A percentile compares a stretch with the other conserved stretches of the same genome.
phyloP scores from a whole-genome alignment of 2,888 invertebrate species.

The Eristalinus sepulchralis region DNA sequence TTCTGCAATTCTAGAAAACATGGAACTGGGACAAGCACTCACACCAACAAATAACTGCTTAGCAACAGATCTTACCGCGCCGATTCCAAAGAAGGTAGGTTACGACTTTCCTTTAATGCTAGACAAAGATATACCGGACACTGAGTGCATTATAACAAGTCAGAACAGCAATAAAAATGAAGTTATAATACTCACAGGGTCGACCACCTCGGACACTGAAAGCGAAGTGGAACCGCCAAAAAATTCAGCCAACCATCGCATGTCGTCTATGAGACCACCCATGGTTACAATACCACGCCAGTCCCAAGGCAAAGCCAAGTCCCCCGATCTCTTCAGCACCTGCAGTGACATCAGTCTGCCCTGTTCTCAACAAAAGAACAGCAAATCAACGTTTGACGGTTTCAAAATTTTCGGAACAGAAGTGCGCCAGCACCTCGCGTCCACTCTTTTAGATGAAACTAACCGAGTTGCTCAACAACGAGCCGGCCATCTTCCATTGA shows the following conservation, averaged over 20 bases:
- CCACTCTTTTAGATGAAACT: neutral
- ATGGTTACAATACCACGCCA: slow-evolving; percentile 60
- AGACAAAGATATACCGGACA: slow-evolving; percentile 47
- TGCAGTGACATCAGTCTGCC: slow-evolving; percentile 69
- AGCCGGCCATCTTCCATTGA: neutral
- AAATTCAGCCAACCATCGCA: slow-evolving; percentile 31
- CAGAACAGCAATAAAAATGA: slow-evolving; percentile 30
- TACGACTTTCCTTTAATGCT: slow-evolving; percentile 60
- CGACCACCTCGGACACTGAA: slow-evolving; percentile 21
- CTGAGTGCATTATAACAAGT: slow-evolving; percentile 41
- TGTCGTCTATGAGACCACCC: slow-evolving; percentile 18
- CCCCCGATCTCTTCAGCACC: slow-evolving; percentile 78
- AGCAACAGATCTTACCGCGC: neutral
- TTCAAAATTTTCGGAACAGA: slow-evolving; percentile 79
- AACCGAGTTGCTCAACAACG: neutral
- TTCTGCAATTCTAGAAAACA: slow-evolving; percentile 40
- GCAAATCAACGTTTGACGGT: slow-evolving; percentile 75
- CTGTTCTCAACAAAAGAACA: slow-evolving; percentile 72
- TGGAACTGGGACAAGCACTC: slow-evolving; percentile 74
- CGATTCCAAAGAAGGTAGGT: slow-evolving; percentile 24
- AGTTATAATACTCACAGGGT: slow-evolving; percentile 56
- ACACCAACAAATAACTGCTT: slow-evolving; percentile 30
- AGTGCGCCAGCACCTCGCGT: slow-evolving; percentile 73
- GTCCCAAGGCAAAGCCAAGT: slow-evolving; percentile 72
- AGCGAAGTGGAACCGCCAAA: slow-evolving; percentile 54